These are phyloP conservation scores for Siderastrea radians DNA, from an alignment of 92 coral and sea anemone genomes.

Conservation along the genomic window DNA sequence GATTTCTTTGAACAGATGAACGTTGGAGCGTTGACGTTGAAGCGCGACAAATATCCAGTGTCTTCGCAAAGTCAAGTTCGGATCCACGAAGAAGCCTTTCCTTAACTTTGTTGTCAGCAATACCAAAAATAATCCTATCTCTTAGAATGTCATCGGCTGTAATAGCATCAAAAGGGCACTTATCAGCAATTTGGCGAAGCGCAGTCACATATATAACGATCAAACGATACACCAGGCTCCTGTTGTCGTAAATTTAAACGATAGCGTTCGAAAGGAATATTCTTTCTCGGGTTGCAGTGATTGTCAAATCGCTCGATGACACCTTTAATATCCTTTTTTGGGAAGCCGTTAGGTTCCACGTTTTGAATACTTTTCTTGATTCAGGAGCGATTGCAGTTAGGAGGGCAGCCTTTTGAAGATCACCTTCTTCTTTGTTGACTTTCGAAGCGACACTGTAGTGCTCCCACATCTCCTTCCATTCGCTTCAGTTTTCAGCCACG, in stretches of 20 bases:
- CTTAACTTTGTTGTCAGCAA: conserved; percentile 5
- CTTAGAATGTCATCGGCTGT: conserved; percentile 1
- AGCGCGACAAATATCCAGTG: no score
- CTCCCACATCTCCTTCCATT: no score
- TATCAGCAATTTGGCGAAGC: conserved; percentile 20
- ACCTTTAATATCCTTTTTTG: no score
- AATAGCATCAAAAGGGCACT: conserved; percentile 13
- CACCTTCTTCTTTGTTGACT: no score
- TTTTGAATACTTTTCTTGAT: no score
- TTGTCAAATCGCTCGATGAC: no score
- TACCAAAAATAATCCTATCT: neutral
- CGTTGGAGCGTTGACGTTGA: neutral
- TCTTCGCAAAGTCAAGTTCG: neutral
- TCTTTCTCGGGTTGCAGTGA: no score
- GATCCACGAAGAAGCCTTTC: conserved; percentile 15
- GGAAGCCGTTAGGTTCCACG: no score
- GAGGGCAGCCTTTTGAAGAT: no score
- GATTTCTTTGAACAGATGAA: neutral
- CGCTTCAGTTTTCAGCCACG: no score
- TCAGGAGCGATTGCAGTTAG: no score
- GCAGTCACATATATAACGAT: conserved; percentile 26
- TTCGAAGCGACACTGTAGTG: no score
- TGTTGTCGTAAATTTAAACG: conserved; percentile 17
- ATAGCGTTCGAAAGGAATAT: neutral
- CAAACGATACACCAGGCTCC: conserved; percentile 18